Conservation (phyloP, 2,888 invertebrate species). For the Nysson spinosus region DNA sequence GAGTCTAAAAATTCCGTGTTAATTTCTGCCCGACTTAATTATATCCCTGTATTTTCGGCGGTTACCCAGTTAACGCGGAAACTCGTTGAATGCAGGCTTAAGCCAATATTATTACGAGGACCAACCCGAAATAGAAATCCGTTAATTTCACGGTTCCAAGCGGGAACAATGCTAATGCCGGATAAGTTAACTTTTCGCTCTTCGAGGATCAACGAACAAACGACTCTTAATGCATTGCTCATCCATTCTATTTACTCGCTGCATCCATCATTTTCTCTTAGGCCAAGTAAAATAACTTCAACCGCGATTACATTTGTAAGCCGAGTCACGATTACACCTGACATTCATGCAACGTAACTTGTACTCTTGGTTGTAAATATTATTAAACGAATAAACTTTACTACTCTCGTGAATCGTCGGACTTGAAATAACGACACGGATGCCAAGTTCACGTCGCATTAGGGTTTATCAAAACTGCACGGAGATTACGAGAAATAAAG, state of each 20-base stretch:
- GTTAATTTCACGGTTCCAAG: slow-evolving; percentile 23
- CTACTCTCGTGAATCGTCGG: too few relatives aligned
- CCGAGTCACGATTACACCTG: slow-evolving; percentile 5
- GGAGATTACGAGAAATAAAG: too few relatives aligned
- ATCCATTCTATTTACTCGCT: slow-evolving; percentile 16
- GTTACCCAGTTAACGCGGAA: not conserved
- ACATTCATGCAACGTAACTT: slow-evolving; percentile 12
- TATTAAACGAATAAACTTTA: too few relatives aligned
- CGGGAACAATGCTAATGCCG: slow-evolving; percentile 11
- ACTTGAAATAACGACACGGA: too few relatives aligned
- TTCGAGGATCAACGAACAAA: slow-evolving; percentile 33
- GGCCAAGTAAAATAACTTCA: slow-evolving; percentile 9
- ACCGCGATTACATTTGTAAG: slow-evolving; percentile 21
- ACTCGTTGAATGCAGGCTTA: not conserved
- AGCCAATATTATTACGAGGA: not conserved
- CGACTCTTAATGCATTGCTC: slow-evolving; percentile 29
- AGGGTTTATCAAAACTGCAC: too few relatives aligned
- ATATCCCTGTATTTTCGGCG: too few relatives aligned
- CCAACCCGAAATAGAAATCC: slow-evolving; percentile 21
- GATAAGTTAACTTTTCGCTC: slow-evolving; percentile 15
- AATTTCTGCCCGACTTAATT: too few relatives aligned
- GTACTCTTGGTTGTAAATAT: too few relatives aligned
- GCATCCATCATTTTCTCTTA: not conserved
- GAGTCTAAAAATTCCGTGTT: too few relatives aligned
- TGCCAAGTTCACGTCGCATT: too few relatives aligned